These are phyloP conservation scores for Mimumesa dahlbomi DNA, from an alignment of 2,888 invertebrate genomes.

Conservation along the genomic window DNA sequence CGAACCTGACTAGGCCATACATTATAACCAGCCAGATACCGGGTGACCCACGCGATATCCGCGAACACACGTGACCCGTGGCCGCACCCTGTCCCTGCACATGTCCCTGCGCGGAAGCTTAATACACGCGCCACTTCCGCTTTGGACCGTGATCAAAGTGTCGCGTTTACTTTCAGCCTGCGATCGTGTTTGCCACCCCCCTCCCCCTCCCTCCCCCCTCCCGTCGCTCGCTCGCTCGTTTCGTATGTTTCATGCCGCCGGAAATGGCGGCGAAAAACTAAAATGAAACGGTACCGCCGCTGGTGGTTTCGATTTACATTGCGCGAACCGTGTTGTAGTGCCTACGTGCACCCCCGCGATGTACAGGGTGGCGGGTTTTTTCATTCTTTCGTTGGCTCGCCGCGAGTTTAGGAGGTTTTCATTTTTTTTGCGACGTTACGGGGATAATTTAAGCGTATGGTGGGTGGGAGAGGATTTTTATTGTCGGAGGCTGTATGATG, in stretches of 20 bases:
- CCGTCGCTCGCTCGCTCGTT: background rate
- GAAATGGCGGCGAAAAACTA: background rate
- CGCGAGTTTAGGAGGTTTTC: no score
- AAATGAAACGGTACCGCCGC: background rate
- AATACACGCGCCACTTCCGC: constrained; percentile 41
- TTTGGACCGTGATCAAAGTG: constrained; percentile 65
- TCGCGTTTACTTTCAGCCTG: constrained; percentile 60
- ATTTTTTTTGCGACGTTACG: no score
- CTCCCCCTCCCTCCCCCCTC: background rate
- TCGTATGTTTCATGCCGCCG: background rate
- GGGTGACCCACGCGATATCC: constrained; percentile 58
- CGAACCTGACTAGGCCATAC: constrained; percentile 77
- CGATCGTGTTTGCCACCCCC: constrained; percentile 17
- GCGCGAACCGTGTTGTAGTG: no score
- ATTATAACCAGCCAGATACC: constrained; percentile 75
- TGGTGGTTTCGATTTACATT: no score
- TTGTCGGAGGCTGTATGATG: no score
- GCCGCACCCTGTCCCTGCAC: background rate
- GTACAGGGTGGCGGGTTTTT: no score
- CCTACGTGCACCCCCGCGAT: no score
- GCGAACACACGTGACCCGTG: constrained; percentile 34
- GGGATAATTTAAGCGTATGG: no score
- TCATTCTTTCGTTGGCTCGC: no score
- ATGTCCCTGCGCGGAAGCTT: background rate
- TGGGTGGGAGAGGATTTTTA: no score